Evolutionary conservation across 2,888 invertebrate genomes (phyloP).

Genomic region (Sycophila texana): DNA sequence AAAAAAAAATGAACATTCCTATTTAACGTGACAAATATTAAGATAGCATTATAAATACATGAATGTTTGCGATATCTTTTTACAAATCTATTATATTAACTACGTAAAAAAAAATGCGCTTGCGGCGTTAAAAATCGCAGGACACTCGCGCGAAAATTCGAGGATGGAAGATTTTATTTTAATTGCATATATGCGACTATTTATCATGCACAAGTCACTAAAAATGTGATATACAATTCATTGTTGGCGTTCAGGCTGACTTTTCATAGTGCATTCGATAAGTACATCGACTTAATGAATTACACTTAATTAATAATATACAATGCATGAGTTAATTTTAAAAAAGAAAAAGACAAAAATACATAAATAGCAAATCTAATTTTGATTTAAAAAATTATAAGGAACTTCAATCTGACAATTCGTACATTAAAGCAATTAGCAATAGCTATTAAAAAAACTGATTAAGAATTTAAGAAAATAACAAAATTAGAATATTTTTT

Average conservation of each 20-base stretch:
- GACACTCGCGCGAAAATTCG: conserved; percentile 1
- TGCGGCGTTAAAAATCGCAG: conserved; percentile 15
- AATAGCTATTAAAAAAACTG: background rate
- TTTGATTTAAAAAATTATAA: conserved; percentile 14
- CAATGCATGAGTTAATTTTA: background rate
- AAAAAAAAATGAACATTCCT: conserved; percentile 17
- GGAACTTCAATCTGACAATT: conserved; percentile 9
- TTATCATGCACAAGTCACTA: conserved; percentile 22
- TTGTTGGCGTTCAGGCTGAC: conserved; percentile 22
- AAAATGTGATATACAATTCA: conserved; percentile 12
- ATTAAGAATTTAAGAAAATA: too few relatives aligned
- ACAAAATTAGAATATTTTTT: too few relatives aligned
- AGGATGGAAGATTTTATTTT: conserved; percentile 24
- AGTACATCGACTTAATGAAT: conserved; percentile 12
- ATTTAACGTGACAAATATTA: background rate
- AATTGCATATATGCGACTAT: conserved; percentile 20
- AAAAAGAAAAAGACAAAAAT: background rate
- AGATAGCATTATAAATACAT: conserved; percentile 2
- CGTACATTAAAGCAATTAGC: background rate
- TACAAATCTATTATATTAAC: conserved; percentile 26
- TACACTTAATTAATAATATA: conserved; percentile 1
- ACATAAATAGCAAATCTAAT: background rate
- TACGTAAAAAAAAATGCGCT: conserved; percentile 25
- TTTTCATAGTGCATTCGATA: conserved; percentile 38
- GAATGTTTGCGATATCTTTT: conserved; percentile 3